Conservation (phyloP, 2,888 invertebrate genomes). For the Hartigia nigra region DNA sequence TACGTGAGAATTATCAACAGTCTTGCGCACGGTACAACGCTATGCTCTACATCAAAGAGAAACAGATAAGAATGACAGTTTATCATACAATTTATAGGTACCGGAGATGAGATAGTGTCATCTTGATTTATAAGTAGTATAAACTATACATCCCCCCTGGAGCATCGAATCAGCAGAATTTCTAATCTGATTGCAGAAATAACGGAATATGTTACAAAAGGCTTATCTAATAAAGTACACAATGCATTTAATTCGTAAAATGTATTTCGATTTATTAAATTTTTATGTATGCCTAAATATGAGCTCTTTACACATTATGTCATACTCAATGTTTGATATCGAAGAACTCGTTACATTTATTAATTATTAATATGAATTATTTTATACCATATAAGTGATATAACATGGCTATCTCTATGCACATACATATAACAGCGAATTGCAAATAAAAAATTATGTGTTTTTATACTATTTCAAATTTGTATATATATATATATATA, state of each 20-base stretch:
- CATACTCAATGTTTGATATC: conserved; percentile 53
- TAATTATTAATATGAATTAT: conserved; percentile 54
- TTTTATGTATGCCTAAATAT: conserved; percentile 65
- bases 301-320: conserved; percentile 62
- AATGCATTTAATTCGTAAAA: conserved; percentile 58
- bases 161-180: not conserved
- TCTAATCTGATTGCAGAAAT: not conserved
- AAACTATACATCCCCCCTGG: not conserved
- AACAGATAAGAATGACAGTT: not conserved
- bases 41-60: not conserved
- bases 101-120: not conserved
- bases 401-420: conserved; percentile 59
- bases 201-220: not conserved
- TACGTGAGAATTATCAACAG: not conserved
- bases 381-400: conserved; percentile 56
- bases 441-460: conserved; percentile 61
- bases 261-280: conserved; percentile 66
- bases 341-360: conserved; percentile 60
- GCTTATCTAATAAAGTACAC: not conserved
- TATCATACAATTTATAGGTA: not conserved
- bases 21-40: not conserved
- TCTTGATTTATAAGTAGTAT: not conserved
- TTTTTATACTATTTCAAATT: conserved; percentile 50
- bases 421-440: conserved; percentile 64
- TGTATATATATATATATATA: conserved; percentile 21